phyloP scores from a whole-genome alignment of 2,888 invertebrate genomes.

The Ichneumoninae sp. region DNA sequence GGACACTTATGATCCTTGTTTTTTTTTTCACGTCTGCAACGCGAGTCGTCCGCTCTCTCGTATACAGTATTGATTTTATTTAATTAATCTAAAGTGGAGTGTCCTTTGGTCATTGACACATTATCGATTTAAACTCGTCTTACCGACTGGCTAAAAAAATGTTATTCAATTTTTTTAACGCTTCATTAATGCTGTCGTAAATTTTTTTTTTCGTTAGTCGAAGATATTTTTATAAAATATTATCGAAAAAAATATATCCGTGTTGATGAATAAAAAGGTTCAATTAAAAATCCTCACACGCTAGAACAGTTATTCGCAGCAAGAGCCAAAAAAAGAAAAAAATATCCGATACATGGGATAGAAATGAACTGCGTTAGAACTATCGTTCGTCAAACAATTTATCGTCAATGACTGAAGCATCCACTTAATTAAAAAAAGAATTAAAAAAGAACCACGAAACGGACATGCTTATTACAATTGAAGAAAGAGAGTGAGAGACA shows the following conservation, averaged over 20 bases:
- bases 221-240: too few relatives aligned
- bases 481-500: slow-evolving; percentile 59
- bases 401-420: background rate
- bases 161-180: background rate
- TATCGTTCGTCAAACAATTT: too few relatives aligned
- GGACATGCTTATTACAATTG: slow-evolving; percentile 22
- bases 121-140: background rate
- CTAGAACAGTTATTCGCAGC: background rate
- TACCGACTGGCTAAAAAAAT: background rate
- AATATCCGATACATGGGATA: background rate
- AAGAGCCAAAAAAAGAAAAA: background rate
- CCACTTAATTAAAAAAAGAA: background rate
- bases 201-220: too few relatives aligned
- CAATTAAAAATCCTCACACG: background rate
- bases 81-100: slow-evolving; percentile 11
- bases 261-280: too few relatives aligned
- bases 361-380: background rate
- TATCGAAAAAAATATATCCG: too few relatives aligned
- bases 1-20: background rate
- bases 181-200: background rate
- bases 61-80: background rate
- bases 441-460: background rate
- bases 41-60: slow-evolving; percentile 17
- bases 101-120: slow-evolving; percentile 7
- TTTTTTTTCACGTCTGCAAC: slow-evolving; percentile 25